Base-by-base conservation (phyloP, 2,888 invertebrate genomes). In the Prenolepis imparis region DNA sequence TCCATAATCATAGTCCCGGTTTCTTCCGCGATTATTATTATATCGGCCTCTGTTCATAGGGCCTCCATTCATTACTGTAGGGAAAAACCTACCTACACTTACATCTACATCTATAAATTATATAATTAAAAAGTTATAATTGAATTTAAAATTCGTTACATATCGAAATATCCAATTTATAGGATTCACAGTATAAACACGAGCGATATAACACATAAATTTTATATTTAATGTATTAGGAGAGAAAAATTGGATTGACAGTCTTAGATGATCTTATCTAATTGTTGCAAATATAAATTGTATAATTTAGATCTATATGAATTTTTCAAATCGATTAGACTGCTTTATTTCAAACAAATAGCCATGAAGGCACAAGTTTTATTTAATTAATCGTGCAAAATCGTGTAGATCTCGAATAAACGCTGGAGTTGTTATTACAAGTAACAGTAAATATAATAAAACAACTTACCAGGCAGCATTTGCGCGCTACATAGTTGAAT, bases 401-500 rank as follows among this genome's bases (percentile, higher is more conserved):
- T 15, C n/a, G n/a, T 15, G 3, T 18, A 48, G 1, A 70, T 39
- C 15, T n/a, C n/a, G 12, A 52, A 36, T 36, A 55, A 70, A 55
- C 21, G 36, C 5, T 55, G 15, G 8, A n/a, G n/a, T 21, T 15
- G 0, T 18, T 12, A 67, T 28, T 24, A 24, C 24, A 41, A 12
- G 18, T n/a, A n/a, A n/a, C n/a, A n/a, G n/a, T n/a, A n/a, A n/a
- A 48, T 18, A 44, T 18, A 48, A 72, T 39, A 72, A 68, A n/a
- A 1, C 15, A n/a, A 44, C 70, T 78, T 59, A 78, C 57, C 4
- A 0, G 0, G 0, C n/a, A n/a, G n/a, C n/a, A n/a, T n/a, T 18
- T 78, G 70, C 15, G 68, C 68, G 21, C 15, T 68, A 44, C 44
- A 72, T 5, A 72, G 18, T 61, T 78, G 59, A 59, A 72, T 2